These are phyloP conservation scores for Trematomus bernacchii DNA, from an alignment of 2,797 vertebrate genomes.

Conservation along the genomic window DNA sequence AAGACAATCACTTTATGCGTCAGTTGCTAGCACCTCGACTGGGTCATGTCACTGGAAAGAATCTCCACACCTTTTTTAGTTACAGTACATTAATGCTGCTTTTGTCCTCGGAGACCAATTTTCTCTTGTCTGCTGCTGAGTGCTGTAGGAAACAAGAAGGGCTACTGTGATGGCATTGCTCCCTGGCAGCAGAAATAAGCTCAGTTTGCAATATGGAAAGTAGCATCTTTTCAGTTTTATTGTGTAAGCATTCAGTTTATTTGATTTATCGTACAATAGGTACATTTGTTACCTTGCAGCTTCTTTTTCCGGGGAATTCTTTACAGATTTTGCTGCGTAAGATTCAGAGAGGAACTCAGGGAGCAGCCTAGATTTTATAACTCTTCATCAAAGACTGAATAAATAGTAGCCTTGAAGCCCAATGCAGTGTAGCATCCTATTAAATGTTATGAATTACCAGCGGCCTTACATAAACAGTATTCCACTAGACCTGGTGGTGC, in stretches of 20 bases:
- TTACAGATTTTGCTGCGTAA: constrained; percentile 36
- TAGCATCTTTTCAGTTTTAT: constrained; percentile 45
- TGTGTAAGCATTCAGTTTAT: constrained; percentile 39
- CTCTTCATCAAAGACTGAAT: constrained; percentile 64
- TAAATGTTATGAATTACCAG: constrained; percentile 78
- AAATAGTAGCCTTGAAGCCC: constrained; percentile 58
- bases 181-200: constrained; percentile 30
- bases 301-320: constrained; percentile 16
- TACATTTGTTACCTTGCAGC: constrained; percentile 38
- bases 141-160: constrained; percentile 33
- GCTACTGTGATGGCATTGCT: constrained; percentile 13
- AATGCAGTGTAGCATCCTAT: constrained; percentile 66
- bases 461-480: constrained; percentile 55
- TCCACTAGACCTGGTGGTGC: constrained; percentile 44
- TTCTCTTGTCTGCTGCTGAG: constrained; percentile 46
- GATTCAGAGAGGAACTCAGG: constrained; percentile 41
- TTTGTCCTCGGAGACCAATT: constrained; percentile 59
- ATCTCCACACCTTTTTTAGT: constrained; percentile 36
- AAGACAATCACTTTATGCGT: constrained; percentile 39
- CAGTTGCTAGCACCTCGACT: constrained; percentile 24
- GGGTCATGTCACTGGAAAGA: constrained; percentile 44
- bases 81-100: constrained; percentile 52
- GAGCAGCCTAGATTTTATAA: constrained; percentile 54
- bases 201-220: constrained; percentile 38
- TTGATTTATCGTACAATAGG: constrained; percentile 48